These are phyloP conservation scores for Eupithecia abbreviata DNA, from an alignment of 2,888 invertebrate species.

Conservation along the genomic window DNA sequence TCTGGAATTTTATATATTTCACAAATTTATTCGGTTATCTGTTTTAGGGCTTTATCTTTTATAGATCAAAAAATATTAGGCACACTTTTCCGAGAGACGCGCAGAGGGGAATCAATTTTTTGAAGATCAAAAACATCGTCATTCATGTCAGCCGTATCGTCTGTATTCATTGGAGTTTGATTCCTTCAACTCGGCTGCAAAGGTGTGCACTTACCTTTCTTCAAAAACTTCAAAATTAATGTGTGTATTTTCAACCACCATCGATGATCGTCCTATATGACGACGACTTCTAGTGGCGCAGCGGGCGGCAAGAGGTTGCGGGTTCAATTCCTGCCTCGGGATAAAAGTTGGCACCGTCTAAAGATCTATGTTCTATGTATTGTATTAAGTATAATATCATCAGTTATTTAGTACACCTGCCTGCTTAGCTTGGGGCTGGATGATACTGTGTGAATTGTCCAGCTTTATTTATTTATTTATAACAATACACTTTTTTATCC, in stretches of 20 bases:
- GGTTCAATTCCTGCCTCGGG: not conserved
- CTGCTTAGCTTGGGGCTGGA: no score
- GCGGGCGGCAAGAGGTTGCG: not conserved
- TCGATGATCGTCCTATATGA: not conserved
- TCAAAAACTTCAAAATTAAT: not conserved
- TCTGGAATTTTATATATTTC: slow-evolving; percentile 30
- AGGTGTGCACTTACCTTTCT: not conserved
- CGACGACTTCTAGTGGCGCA: no score
- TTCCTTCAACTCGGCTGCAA: not conserved
- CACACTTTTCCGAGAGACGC: not conserved
- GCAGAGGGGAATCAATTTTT: not conserved
- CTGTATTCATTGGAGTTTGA: not conserved
- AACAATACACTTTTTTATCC: not conserved
- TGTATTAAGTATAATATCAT: no score
- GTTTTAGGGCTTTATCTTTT: not conserved
- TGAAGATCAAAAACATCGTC: not conserved
- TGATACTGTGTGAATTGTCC: no score
- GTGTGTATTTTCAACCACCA: not conserved
- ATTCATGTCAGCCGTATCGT: not conserved
- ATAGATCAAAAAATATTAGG: not conserved
- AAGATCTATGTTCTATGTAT: not conserved
- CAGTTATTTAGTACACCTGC: no score
- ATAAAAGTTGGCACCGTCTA: not conserved
- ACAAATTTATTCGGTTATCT: not conserved
- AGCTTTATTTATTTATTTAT: not conserved